phyloP scores from a whole-genome alignment of 1,140 invertebrate genomes.

The Eriocheir sinensis region DNA sequence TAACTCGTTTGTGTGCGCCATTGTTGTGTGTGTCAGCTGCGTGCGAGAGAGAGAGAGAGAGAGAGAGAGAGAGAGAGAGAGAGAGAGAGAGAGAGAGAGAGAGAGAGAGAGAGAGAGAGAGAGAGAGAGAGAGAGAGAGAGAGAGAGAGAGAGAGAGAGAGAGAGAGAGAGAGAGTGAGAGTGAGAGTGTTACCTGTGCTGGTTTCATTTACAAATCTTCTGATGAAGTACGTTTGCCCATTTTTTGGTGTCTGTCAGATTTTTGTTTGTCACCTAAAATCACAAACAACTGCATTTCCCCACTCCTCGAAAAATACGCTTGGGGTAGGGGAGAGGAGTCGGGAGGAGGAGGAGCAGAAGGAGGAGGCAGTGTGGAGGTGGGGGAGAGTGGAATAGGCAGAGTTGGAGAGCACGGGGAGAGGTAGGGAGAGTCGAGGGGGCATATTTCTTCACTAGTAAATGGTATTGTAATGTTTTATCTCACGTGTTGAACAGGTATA shows the following conservation, averaged over 20 bases:
- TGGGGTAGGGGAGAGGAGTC: not conserved
- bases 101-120: not conserved
- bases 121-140: not conserved
- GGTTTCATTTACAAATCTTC: slow-evolving; percentile 7
- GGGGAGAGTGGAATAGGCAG: not conserved
- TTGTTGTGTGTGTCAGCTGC: not conserved
- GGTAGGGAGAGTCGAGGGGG: not conserved
- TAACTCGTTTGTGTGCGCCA: slow-evolving; percentile 17
- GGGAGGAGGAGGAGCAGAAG: not conserved
- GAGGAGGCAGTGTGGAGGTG: not conserved
- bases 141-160: not conserved
- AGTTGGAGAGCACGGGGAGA: not conserved
- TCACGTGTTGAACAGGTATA: slow-evolving; percentile 2
- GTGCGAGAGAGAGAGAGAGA: not conserved
- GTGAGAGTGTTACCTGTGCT: not conserved
- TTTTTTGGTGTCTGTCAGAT: not conserved
- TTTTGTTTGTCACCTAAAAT: slow-evolving; percentile 26
- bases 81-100: not conserved
- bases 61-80: not conserved
- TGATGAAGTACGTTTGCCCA: not conserved
- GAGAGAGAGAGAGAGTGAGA: not conserved
- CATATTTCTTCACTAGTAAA: slow-evolving; percentile 8
- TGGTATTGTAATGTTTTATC: slow-evolving; percentile 17
- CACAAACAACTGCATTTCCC: slow-evolving; percentile 23
- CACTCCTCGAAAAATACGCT: not conserved